These are phyloP conservation scores for Hoplostethus mediterraneus DNA, from an alignment of 2,797 vertebrate genomes.

Conservation along the genomic window DNA sequence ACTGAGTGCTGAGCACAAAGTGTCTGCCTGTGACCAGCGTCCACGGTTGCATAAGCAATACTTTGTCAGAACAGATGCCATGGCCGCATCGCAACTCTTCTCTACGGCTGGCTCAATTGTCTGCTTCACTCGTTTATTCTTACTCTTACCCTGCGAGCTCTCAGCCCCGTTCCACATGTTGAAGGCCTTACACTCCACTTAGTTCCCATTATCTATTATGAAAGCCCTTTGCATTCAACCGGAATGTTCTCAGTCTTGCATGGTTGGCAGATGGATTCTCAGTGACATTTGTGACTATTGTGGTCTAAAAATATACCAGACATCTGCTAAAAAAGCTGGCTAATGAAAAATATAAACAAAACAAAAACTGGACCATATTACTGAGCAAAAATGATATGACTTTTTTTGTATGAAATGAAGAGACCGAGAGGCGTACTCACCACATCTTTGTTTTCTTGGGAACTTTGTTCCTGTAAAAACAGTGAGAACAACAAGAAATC, in stretches of 20 bases:
- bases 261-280: slow-evolving; percentile 31
- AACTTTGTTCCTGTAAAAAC: slow-evolving; percentile 73
- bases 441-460: slow-evolving; percentile 79
- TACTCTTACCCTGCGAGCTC: background rate
- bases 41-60: slow-evolving; percentile 68
- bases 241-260: background rate
- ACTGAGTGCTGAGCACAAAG: background rate
- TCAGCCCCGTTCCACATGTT: slow-evolving; percentile 19
- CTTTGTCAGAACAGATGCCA: slow-evolving; percentile 56
- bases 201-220: slow-evolving; percentile 25
- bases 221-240: slow-evolving; percentile 38
- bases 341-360: slow-evolving; percentile 33
- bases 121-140: slow-evolving; percentile 19
- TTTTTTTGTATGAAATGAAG: slow-evolving; percentile 4
- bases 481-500: slow-evolving; percentile 38
- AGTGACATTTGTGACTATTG: slow-evolving; percentile 32
- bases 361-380: slow-evolving; percentile 42
- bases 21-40: slow-evolving; percentile 12
- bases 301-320: slow-evolving; percentile 34
- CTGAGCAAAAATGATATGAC: slow-evolving; percentile 6
- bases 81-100: slow-evolving; percentile 39
- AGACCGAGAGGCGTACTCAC: slow-evolving; percentile 66
- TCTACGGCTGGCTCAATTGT: slow-evolving; percentile 7
- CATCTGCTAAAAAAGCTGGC: slow-evolving; percentile 52
- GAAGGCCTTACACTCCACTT: slow-evolving; percentile 24